Conservation (phyloP, 2,113 vertebrate species). For the Rhinichthys klamathensis region DNA sequence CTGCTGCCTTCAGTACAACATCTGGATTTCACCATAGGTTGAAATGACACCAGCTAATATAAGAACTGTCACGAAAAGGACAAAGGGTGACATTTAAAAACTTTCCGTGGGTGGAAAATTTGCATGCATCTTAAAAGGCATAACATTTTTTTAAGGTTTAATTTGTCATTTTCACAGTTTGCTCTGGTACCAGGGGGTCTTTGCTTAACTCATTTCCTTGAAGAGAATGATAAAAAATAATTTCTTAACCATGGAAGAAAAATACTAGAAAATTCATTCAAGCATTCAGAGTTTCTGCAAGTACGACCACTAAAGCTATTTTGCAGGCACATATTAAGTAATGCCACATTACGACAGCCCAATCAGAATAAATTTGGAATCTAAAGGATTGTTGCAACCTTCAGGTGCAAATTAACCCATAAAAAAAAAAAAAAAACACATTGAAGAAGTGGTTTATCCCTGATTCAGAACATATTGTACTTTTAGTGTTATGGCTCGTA, state of each 20-base stretch:
- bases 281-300: background rate
- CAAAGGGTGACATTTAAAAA: slow-evolving; percentile 28
- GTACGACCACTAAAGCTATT: background rate
- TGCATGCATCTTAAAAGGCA: slow-evolving; percentile 13
- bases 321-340: background rate
- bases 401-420: slow-evolving; percentile 1
- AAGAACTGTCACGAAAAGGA: slow-evolving; percentile 23
- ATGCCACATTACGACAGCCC: background rate
- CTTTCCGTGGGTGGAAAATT: slow-evolving; percentile 11
- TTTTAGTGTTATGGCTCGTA: background rate
- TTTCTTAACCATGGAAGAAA: background rate
- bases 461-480: background rate
- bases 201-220: background rate
- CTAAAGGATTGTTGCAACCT: background rate
- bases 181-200: background rate
- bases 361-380: background rate
- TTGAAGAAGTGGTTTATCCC: background rate
- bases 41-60: slow-evolving; percentile 41
- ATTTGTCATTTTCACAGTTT: slow-evolving; percentile 13
- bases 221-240: background rate
- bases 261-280: background rate
- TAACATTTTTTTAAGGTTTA: background rate
- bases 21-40: slow-evolving; percentile 53
- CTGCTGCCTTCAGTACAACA: slow-evolving; percentile 29
- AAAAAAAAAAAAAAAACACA: background rate